These are phyloP conservation scores for Aleiodes leptofemur DNA, from an alignment of 2,888 invertebrate species.

Conservation along the genomic window DNA sequence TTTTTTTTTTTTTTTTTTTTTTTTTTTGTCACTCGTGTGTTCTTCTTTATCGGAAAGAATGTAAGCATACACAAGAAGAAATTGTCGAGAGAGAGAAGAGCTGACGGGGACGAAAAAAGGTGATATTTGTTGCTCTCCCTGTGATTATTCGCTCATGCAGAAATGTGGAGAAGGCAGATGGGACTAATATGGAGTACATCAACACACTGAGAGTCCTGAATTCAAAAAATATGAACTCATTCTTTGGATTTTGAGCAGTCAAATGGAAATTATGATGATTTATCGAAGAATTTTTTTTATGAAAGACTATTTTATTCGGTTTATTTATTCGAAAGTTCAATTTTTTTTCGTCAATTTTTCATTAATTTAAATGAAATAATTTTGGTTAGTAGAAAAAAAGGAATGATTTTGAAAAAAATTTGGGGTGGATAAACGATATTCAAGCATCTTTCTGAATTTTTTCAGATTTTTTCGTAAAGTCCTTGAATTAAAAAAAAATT, in stretches of 20 bases:
- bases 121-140: constrained; percentile 49
- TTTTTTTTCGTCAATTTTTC: too few species aligned
- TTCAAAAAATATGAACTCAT: constrained; percentile 66
- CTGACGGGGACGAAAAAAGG: constrained; percentile 51
- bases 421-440: too few species aligned
- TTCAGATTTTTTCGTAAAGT: too few species aligned
- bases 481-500: too few species aligned
- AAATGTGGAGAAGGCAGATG: constrained; percentile 72
- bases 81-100: constrained; percentile 22
- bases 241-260: constrained; percentile 58
- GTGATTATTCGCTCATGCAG: constrained; percentile 66
- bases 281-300: constrained; percentile 22
- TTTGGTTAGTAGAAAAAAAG: too few species aligned
- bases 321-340: background rate
- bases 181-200: constrained; percentile 73
- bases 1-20: too few species aligned
- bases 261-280: constrained; percentile 36
- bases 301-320: background rate
- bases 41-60: constrained; percentile 52
- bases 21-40: constrained; percentile 58
- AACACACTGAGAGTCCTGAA: constrained; percentile 38
- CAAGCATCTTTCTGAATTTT: too few species aligned
- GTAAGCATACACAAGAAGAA: constrained; percentile 19
- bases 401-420: too few species aligned
- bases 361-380: too few species aligned